Conservation (phyloP, 1,140 invertebrate species). For the Pristionchus pacificus region DNA sequence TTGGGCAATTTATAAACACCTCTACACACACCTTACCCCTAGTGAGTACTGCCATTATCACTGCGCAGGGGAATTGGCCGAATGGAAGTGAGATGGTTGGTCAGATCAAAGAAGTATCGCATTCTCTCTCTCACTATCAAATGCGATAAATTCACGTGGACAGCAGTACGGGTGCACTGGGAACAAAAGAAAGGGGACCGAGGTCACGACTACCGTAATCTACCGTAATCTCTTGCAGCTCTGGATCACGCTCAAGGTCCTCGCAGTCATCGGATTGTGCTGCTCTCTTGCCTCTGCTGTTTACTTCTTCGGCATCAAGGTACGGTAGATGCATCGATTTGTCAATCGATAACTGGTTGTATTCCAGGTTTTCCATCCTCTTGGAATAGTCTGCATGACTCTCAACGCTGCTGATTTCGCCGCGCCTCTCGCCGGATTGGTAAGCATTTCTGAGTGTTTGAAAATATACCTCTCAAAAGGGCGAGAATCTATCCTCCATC, state of each 20-base stretch:
- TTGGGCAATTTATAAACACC: too few relatives aligned
- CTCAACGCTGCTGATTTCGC: conserved; percentile 54
- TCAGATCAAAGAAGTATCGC: too few relatives aligned
- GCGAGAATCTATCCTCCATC: not conserved
- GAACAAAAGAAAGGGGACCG: too few relatives aligned
- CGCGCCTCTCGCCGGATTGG: conserved; percentile 51
- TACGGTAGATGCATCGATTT: not conserved
- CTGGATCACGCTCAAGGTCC: conserved; percentile 52
- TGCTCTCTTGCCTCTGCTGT: conserved; percentile 34
- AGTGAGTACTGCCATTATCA: too few relatives aligned
- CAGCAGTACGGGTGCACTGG: too few relatives aligned
- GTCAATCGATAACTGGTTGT: not conserved
- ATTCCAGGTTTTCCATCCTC: conserved; percentile 48
- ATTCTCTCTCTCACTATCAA: too few relatives aligned
- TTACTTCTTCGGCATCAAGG: conserved; percentile 52
- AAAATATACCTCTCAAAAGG: not conserved
- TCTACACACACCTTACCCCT: too few relatives aligned
- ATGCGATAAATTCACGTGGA: too few relatives aligned
- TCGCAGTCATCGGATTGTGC: conserved; percentile 42
- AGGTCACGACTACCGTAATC: too few relatives aligned
- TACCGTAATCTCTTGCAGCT: conserved; percentile 38
- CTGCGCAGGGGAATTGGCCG: too few relatives aligned
- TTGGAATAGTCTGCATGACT: conserved; percentile 54
- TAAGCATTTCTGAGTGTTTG: conserved; percentile 24
- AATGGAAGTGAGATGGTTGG: too few relatives aligned